Conservation (phyloP, 2,888 invertebrate species). For the Podotricha telesiphe region DNA sequence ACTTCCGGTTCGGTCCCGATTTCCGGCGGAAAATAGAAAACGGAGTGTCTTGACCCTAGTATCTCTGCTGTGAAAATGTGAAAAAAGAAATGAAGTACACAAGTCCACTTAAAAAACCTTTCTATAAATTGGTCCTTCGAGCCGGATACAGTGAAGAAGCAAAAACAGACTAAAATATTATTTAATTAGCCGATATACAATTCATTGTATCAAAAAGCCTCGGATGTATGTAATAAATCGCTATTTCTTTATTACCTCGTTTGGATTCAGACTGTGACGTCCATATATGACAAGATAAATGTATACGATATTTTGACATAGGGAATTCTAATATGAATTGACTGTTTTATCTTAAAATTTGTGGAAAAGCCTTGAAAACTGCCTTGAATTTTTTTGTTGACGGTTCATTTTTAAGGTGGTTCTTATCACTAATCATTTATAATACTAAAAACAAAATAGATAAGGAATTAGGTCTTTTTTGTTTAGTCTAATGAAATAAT, state of each 20-base stretch:
- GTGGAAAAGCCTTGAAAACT: not conserved
- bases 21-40: too few relatives aligned
- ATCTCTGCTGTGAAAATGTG: too few relatives aligned
- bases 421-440: too few relatives aligned
- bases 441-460: too few relatives aligned
- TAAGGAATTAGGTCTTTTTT: too few relatives aligned
- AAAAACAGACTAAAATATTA: conserved; percentile 52
- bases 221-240: conserved; percentile 61
- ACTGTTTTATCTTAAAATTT: not conserved
- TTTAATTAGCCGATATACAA: conserved; percentile 66
- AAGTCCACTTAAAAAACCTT: not conserved
- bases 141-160: conserved; percentile 14
- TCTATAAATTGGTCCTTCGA: conserved; percentile 3
- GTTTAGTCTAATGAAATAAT: too few relatives aligned
- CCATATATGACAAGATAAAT: conserved; percentile 64
- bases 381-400: too few relatives aligned
- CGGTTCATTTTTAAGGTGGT: too few relatives aligned
- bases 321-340: conserved; percentile 50
- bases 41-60: too few relatives aligned
- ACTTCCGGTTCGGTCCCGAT: too few relatives aligned
- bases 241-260: conserved; percentile 74
- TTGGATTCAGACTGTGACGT: conserved; percentile 59
- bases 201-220: conserved; percentile 58
- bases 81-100: not conserved
- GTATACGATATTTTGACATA: conserved; percentile 61